Conservation (phyloP, 2,797 vertebrate species). For the Emydoidea blandingii region DNA sequence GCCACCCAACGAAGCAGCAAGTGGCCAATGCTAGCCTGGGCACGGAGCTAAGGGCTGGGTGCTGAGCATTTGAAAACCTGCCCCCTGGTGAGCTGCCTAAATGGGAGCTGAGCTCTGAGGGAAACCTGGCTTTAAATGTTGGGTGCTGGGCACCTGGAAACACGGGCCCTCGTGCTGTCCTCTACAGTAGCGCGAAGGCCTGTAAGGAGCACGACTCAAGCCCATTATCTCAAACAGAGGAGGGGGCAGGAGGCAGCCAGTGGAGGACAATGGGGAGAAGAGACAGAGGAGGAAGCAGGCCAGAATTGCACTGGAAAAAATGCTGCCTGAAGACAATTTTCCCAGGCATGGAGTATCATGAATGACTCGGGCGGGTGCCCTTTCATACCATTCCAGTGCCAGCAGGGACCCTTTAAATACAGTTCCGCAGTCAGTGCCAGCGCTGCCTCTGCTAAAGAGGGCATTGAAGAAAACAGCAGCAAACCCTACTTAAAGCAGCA, state of each 20-base stretch:
- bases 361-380: neutral
- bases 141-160: neutral
- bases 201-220: too few relatives aligned
- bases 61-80: neutral
- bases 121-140: neutral
- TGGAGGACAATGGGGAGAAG: neutral
- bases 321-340: neutral
- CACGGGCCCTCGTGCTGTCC: neutral
- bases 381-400: neutral
- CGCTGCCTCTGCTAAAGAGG: neutral
- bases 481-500: neutral
- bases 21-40: neutral
- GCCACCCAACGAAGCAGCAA: neutral
- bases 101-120: neutral
- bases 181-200: neutral
- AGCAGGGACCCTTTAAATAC: neutral
- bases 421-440: fast-evolving
- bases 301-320: neutral
- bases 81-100: neutral
- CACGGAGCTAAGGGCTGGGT: too few relatives aligned
- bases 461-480: neutral
- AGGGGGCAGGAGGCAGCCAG: neutral
- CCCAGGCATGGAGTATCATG: neutral
- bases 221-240: neutral
- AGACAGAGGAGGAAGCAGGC: neutral